Evolutionary conservation across 2,113 vertebrate species (phyloP).

Genomic region (Bos taurus): ARS-UCD2.0 NC_037328.1:148077001-148077500

Average conservation of each 20-base stretch:
- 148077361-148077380: fast-evolving
- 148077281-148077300: not conserved
- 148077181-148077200: fast-evolving
- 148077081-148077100: not conserved
- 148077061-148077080: not conserved
- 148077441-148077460: not conserved
- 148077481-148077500: not conserved
- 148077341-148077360: not conserved
- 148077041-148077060: not conserved
- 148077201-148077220: too few relatives aligned
- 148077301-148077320: not conserved
- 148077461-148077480: not conserved
- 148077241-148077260: not conserved
- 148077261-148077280: not conserved
- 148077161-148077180: not conserved
- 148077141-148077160: too few relatives aligned
- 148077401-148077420: not conserved
- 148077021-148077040: not conserved
- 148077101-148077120: not conserved
- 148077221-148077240: not conserved
- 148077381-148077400: not conserved
- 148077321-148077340: not conserved
- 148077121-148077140: too few relatives aligned
- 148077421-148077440: not conserved
- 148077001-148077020: not conserved